Evolutionary conservation across 2,113 vertebrate species (phyloP), one percentile per base, ranked within the genome.

Genomic region (Lonchura striata): DNA sequence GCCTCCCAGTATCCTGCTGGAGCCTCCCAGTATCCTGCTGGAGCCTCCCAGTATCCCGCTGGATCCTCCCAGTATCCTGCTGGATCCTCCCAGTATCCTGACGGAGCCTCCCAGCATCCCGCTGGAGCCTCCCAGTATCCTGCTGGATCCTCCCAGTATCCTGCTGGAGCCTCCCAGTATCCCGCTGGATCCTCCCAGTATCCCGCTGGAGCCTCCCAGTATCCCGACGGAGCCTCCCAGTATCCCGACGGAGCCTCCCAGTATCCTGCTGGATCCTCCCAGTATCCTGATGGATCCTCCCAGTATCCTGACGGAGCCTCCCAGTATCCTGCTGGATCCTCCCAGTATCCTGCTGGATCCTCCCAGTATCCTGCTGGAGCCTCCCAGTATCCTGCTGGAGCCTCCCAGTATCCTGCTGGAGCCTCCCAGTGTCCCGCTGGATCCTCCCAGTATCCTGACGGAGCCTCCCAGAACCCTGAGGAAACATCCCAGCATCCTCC

Each of bases 171-270:
- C n/a, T n/a, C n/a, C 35, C 59, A 17, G 60, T 7, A 3, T 63
- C 13, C 60, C 6, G 2, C 10, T 0, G 39, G 60, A 7, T 8
- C 28, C 1, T 13, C 19, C 19, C 61, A 7, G 39, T 7, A 1
- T 5, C 27, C 39, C 3, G 12, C 39, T 39, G 39, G 60, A 7
- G 8, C 28, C 1, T 13, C 19, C 13, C 61, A 7, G 28, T 7
- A 1, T 5, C 27, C 39, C 3, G 12, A 63, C 7, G 37, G 37
- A 41, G 6, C n/a, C n/a, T n/a, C n/a, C 35, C 59, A 17, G 60
- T 7, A 3, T 63, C 13, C 60, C 6, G 2, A 15, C 0, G 39
- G 60, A 7, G 12, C 28, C 1, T 13, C 19, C 19, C 61, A 7
- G 39, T 7, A 1, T 5, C 27, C 39, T 3, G 12, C 39, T 39